Base-by-base conservation (phyloP, 2,113 vertebrate species). In the Gallinago paraguaiae region DNA sequence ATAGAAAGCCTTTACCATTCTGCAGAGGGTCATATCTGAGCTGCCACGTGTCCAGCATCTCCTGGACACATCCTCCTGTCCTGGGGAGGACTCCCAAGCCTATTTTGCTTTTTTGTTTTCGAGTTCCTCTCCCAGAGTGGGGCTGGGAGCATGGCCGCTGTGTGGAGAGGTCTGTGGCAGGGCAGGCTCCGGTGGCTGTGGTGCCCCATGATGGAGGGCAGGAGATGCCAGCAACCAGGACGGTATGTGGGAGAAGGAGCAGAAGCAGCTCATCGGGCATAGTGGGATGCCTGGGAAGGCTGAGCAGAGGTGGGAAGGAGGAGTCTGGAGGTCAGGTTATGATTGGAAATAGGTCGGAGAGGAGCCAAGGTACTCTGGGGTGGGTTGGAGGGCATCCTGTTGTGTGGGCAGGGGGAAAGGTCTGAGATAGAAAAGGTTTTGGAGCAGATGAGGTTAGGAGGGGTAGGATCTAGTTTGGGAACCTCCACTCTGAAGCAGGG, bases 111-210 rank as follows among this genome's bases (percentile, higher is more conserved):
- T 17, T 45, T 61, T 61, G 27, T 53, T 69, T 61, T 33, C 14
- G 65, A 70, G 17, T n/a, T 71, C 28, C 22, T 19, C 23, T 39
- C 33, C 22, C 65, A 79, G 48, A 46, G 22, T 54, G 33, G 56
- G 51, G 54, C 64, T 57, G 30, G 65, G 37, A 63, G 39, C 53
- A 68, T 0, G 4, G 35, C 16, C 0, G 3, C 35, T 3, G 4
- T 4, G 25, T 11, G 20, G 25, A 59, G 7, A 77, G 31, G 33
- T n/a, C 33, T 1, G 1, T 28, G 39, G 46, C 10, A 15, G 39
- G 46, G 46, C 64, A 46, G 33, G 50, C 45, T 50, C 19, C 11
- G 13, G 50, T 48, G 57, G 25, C 76, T 57, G 17, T 43, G 59
- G 20, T 65, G 51, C 31, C 17, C 43, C 60, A 18, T 8, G 43